Base-by-base conservation (phyloP, 2,797 vertebrate genomes). In the Mormyrops attenuatus region DNA sequence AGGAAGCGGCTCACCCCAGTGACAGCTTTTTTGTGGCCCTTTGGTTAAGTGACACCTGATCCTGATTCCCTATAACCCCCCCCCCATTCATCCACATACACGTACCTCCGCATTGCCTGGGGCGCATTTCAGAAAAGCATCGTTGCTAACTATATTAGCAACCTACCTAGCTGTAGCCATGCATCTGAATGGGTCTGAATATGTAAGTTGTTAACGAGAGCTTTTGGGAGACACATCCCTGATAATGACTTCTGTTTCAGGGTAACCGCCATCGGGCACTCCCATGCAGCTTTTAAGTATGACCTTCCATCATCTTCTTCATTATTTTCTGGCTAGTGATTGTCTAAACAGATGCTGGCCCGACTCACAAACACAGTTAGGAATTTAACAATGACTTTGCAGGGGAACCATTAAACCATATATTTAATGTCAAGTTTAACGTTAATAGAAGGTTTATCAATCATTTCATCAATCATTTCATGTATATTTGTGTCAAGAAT, bases 1-100 rank as follows among this genome's bases (percentile, higher is more conserved):
- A 88, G 88, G 85, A 90, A 89, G 17, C 38, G 53, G 15, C 63
- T 50, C n/a, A 13, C 41, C 7, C n/a, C n/a, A n/a, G 80, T 85
- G 34, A 80, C 73, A 80, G 73, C 34, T 47, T 80, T 44, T 80
- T 44, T 80, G 73, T 44, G 17, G 73, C 73, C 73, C 38, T 80
- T n/a, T n/a, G 1, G 20, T 47, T 44, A 44, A 47, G 38, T 7
- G 17, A 80, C 73, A 44, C 73, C 73, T 80, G 73, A 80, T 44
- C 73, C 34, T 1, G 34, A 41, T 17, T n/a, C 73, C 38, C 15
- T 80, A 2, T 80, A 41, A 80, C 34, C 13, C 69, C 69, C 57
- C 50, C 38, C n/a, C 26, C 55, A 55, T 89, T 90, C 63, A 11
- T 52, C 52, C 3, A 60, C 22, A 41, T 44, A 88, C 88, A 77